These are phyloP conservation scores for Cloeon dipterum DNA, from an alignment of 2,888 invertebrate genomes.

Conservation along the genomic window DNA sequence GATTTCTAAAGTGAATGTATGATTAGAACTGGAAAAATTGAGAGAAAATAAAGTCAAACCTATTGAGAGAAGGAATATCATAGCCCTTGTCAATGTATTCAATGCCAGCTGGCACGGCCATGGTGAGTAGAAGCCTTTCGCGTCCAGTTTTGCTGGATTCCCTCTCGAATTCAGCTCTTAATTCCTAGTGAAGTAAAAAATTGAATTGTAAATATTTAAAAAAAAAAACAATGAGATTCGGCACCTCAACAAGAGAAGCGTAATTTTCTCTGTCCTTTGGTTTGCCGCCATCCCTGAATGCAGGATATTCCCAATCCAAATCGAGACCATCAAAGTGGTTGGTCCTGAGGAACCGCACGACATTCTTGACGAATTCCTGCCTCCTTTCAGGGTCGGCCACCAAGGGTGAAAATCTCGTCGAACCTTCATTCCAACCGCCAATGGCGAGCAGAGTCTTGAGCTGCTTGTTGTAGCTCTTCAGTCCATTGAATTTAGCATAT, in stretches of 20 bases:
- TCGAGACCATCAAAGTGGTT: conserved; percentile 87
- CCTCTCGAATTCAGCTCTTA: conserved; percentile 69
- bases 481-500: conserved; percentile 78
- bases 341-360: conserved; percentile 55
- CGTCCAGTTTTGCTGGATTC: conserved; percentile 68
- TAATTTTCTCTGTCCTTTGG: conserved; percentile 71
- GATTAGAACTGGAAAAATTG: too few species aligned
- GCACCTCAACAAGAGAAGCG: conserved; percentile 56
- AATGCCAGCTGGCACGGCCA: conserved; percentile 86
- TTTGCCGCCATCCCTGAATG: conserved; percentile 50
- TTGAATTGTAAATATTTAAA: too few species aligned
- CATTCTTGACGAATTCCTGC: conserved; percentile 60
- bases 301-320: conserved; percentile 74
- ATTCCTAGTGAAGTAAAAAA: conserved; percentile 46
- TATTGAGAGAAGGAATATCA: conserved; percentile 65
- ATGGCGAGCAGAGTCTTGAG: conserved; percentile 77
- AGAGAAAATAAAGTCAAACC: conserved; percentile 21
- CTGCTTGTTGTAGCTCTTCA: conserved; percentile 81
- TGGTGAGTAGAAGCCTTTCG: conserved; percentile 56
- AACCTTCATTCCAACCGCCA: conserved; percentile 90
- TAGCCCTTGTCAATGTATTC: conserved; percentile 87
- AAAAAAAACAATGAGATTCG: too few species aligned
- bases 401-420: conserved; percentile 68
- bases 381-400: conserved; percentile 55
- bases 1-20: conserved; percentile 41